phyloP scores from a whole-genome alignment of 2,113 vertebrate genomes.

The Columba livia region DNA sequence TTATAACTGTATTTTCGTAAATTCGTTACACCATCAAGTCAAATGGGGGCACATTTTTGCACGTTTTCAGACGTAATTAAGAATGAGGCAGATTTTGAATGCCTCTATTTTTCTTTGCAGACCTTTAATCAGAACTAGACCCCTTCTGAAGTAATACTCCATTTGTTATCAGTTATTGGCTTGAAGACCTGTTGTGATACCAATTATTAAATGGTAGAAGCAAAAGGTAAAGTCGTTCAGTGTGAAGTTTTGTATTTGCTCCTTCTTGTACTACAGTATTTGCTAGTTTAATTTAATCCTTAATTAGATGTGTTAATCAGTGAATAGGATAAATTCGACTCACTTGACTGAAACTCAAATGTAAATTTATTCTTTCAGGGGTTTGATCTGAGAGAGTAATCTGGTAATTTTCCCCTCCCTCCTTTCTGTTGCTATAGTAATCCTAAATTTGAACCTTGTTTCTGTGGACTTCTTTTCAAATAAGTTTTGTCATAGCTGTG shows the following conservation, averaged over 20 bases:
- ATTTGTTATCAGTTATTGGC: background rate
- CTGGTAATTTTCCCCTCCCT: background rate
- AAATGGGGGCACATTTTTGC: background rate
- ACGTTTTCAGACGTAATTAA: background rate
- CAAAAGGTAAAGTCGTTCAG: background rate
- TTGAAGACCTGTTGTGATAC: background rate
- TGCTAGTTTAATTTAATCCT: background rate
- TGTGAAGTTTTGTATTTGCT: background rate
- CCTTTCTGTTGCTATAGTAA: constrained; percentile 49
- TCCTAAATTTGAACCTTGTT: constrained; percentile 41
- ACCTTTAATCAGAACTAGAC: background rate
- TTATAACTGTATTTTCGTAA: background rate
- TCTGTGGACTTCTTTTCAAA: background rate
- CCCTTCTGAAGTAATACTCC: background rate
- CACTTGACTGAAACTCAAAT: background rate
- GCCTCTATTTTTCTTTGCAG: background rate
- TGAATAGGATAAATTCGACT: background rate
- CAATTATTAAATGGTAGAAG: background rate
- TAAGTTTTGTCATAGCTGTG: background rate
- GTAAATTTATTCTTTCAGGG: background rate
- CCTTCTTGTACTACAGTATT: background rate
- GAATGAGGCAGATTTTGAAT: background rate
- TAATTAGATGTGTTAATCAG: background rate
- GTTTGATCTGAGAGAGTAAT: background rate
- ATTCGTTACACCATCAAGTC: background rate